Base-by-base conservation (phyloP, 2,888 invertebrate species). In the Andricus quercusramuli region DNA sequence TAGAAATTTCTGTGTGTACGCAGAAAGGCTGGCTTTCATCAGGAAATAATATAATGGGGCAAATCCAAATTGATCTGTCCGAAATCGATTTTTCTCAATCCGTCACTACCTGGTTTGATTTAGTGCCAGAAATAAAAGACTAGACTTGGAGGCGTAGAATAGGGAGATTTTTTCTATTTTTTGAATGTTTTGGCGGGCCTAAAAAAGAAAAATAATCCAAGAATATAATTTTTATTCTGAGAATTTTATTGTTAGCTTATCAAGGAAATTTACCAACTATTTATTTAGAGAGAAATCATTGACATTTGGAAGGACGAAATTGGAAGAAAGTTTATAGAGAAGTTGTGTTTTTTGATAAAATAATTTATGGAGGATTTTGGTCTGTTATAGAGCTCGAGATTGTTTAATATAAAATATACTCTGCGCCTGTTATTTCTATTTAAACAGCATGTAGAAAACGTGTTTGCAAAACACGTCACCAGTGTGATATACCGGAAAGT, bases 1-100 rank as follows among this genome's bases (percentile, higher is more conserved):
- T 98, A 81, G 97, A 98, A 93, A 95, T 98, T 47, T 97, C 97
- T 0, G 97, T 98, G 41, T 96, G 97, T 88, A 97, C 98, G 22
- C 97, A 97, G 91, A 98, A 98, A 90, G 96, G 97, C 80, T 96
- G 97, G 93, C 94, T 97, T 66, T 95, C 95, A 74, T 95, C 96
- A n/a, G 96, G 96, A 85, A 97, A 96, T 91, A 97, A 97, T 47
- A 94, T 97, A 70, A 96, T 97, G 92, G 97, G 97, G 87, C 96
- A 97, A 94, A 95, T 97, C 77, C 93, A 96, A 94, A 94, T 96
- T 3, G 93, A 95, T 89, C 93, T 97, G 79, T 94, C 94, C 80
- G 94, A 95, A 84, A 93, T 96, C 79, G 96, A 96, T 89, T 93
- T 96, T 84, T 94, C 95, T 17, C 95, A 96, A 90, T 95, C 96